These are phyloP conservation scores for Drosophila anceps DNA, from an alignment of 2,888 invertebrate species.

Conservation along the genomic window DNA sequence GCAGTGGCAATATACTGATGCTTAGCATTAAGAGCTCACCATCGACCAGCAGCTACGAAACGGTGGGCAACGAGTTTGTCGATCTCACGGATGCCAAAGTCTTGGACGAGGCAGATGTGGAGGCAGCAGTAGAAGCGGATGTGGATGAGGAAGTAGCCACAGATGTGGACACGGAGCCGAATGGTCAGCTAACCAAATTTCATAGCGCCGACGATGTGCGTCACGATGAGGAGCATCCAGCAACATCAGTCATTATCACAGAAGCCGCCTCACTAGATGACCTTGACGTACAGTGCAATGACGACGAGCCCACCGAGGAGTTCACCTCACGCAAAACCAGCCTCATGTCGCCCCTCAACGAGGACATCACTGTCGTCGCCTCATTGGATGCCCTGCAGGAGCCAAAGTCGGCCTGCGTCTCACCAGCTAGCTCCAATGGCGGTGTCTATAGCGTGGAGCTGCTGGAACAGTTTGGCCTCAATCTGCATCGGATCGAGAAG, in stretches of 20 bases:
- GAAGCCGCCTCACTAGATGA: conserved; percentile 90
- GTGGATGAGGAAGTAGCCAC: conserved; percentile 24
- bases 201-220: conserved; percentile 86
- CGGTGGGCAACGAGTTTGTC: conserved; percentile 85
- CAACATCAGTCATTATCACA: conserved; percentile 91
- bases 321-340: conserved; percentile 86
- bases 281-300: conserved; percentile 80
- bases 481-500: conserved; percentile 97
- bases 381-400: conserved; percentile 84
- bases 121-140: conserved; percentile 39
- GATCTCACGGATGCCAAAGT: conserved; percentile 73
- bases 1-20: conserved; percentile 65
- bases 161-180: conserved; percentile 53
- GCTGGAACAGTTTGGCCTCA: conserved; percentile 93
- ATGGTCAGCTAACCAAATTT: conserved; percentile 74
- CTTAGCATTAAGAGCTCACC: conserved; percentile 84
- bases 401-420: conserved; percentile 90
- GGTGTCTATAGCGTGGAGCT: conserved; percentile 95
- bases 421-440: conserved; percentile 96
- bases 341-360: conserved; percentile 88
- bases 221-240: conserved; percentile 83
- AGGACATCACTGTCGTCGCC: conserved; percentile 86
- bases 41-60: conserved; percentile 85
- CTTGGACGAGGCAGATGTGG: conserved; percentile 26
- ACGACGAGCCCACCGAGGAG: conserved; percentile 87